These are phyloP conservation scores for Ophion ventricosus DNA, from an alignment of 2,888 invertebrate species.

Conservation along the genomic window DNA sequence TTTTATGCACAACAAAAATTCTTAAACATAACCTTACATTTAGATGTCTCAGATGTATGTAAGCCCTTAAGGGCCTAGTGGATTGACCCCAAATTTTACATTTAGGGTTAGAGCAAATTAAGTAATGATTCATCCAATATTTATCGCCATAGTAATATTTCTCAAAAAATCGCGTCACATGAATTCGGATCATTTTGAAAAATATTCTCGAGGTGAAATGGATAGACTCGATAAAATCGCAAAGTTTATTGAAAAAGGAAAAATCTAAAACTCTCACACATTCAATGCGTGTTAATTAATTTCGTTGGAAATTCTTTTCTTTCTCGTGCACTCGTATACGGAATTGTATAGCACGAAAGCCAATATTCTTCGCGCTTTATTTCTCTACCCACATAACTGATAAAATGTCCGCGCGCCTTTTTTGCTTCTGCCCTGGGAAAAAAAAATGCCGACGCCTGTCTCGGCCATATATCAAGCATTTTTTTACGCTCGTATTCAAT, in stretches of 20 bases:
- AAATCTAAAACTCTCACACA: not conserved
- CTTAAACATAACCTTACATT: too few relatives aligned
- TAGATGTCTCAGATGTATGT: too few relatives aligned
- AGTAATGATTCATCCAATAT: too few relatives aligned
- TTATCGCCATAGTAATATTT: too few relatives aligned
- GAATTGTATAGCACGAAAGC: not conserved
- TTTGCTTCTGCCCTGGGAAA: not conserved
- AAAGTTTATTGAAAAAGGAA: not conserved
- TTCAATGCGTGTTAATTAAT: not conserved
- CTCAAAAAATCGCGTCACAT: too few relatives aligned
- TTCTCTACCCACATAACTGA: not conserved
- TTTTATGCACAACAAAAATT: too few relatives aligned
- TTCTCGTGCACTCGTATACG: not conserved
- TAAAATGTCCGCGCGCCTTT: not conserved
- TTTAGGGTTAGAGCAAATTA: too few relatives aligned
- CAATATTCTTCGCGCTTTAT: not conserved
- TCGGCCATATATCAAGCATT: not conserved
- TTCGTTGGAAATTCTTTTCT: not conserved
- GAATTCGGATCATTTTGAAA: not conserved
- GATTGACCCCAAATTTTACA: too few relatives aligned
- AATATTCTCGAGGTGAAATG: not conserved
- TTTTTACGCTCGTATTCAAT: constrained; percentile 12
- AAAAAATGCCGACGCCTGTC: not conserved
- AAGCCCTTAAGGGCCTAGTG: too few relatives aligned
- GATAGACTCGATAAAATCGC: not conserved